These are phyloP conservation scores for Troides oblongomaculatus DNA, from an alignment of 2,888 invertebrate genomes.

Conservation along the genomic window DNA sequence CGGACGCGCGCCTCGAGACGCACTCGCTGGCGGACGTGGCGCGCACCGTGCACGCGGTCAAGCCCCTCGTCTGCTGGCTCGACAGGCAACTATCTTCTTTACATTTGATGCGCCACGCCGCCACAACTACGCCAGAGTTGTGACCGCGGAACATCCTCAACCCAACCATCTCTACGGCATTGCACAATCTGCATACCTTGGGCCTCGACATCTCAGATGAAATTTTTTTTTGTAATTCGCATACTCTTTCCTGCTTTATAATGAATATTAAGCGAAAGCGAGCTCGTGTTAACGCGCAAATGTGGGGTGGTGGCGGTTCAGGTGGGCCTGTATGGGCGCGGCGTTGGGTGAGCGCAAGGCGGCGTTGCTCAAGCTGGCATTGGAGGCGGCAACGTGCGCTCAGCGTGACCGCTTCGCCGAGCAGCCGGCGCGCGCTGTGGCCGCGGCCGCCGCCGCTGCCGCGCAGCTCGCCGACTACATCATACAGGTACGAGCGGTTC, in stretches of 20 bases:
- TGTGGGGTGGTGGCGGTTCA: constrained; percentile 11
- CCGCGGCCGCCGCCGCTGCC: constrained; percentile 85
- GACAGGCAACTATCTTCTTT: constrained; percentile 82
- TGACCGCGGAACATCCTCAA: too few relatives aligned
- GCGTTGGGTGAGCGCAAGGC: constrained; percentile 63
- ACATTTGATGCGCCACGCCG: too few relatives aligned
- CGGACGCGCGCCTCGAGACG: constrained; percentile 87
- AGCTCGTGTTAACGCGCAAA: constrained; percentile 33
- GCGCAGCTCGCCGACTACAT: constrained; percentile 91
- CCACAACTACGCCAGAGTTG: too few relatives aligned
- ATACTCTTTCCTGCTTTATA: too few relatives aligned
- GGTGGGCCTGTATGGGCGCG: constrained; percentile 43
- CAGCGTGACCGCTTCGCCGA: constrained; percentile 94
- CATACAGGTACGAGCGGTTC: constrained; percentile 82
- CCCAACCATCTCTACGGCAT: too few relatives aligned
- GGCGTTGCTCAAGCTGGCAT: constrained; percentile 86
- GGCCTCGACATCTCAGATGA: too few relatives aligned
- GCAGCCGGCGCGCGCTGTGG: constrained; percentile 88
- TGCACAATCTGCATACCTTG: too few relatives aligned
- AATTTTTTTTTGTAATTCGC: too few relatives aligned
- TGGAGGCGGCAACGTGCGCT: constrained; percentile 94
- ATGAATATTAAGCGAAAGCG: too few relatives aligned
- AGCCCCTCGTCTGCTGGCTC: constrained; percentile 94
- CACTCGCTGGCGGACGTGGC: constrained; percentile 92
- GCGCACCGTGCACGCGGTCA: constrained; percentile 89